Conservation (phyloP, 1,140 invertebrate genomes). For the Drosophila malerkotliana region DNA sequence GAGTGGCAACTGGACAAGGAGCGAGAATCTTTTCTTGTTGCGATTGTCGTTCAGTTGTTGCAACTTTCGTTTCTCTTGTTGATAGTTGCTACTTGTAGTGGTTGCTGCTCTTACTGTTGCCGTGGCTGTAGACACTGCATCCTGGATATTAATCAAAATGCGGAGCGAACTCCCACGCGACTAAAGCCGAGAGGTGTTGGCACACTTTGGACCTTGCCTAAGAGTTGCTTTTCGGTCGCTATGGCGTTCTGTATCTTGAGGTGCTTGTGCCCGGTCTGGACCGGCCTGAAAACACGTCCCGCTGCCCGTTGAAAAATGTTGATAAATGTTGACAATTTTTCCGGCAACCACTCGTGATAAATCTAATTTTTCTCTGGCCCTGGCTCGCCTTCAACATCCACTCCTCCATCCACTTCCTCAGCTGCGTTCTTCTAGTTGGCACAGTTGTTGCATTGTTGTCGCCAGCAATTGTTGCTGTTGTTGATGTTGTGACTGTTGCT, state of each 20-base stretch:
- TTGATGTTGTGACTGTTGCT: constrained; percentile 42
- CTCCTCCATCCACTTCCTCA: neutral
- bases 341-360: constrained; percentile 83
- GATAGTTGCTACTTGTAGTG: constrained; percentile 47
- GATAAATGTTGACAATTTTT: constrained; percentile 83
- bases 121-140: neutral
- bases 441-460: constrained; percentile 61
- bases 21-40: constrained; percentile 60
- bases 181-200: constrained; percentile 47
- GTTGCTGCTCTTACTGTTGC: constrained; percentile 1
- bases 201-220: constrained; percentile 58
- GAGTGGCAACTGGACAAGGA: constrained; percentile 22
- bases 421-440: constrained; percentile 34
- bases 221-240: constrained; percentile 33
- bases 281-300: constrained; percentile 63
- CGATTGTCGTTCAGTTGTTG: constrained; percentile 57
- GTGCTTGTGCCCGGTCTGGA: constrained; percentile 39
- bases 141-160: constrained; percentile 79
- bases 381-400: constrained; percentile 35
- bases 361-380: constrained; percentile 79
- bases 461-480: constrained; percentile 42
- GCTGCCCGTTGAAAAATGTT: constrained; percentile 78
- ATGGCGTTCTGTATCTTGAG: constrained; percentile 24
- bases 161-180: constrained; percentile 37
- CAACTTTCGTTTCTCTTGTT: constrained; percentile 43